phyloP scores from a whole-genome alignment of 2,888 invertebrate species.

The Drosophila lacicola region DNA sequence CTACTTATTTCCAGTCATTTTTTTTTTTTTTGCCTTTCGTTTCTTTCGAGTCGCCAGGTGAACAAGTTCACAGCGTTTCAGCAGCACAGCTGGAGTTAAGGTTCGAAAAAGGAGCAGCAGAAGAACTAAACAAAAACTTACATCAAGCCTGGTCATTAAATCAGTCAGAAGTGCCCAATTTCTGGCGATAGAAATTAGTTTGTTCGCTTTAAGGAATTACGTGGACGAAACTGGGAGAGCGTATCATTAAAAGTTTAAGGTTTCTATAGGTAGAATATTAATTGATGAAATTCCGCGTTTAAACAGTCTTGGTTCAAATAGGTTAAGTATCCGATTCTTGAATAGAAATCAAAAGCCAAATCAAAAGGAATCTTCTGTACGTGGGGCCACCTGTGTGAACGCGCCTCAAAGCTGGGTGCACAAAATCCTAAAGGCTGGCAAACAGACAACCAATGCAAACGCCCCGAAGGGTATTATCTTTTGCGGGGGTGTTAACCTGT shows the following conservation, averaged over 20 bases:
- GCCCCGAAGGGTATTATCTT: slow-evolving; percentile 32
- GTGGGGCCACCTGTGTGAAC: slow-evolving; percentile 4
- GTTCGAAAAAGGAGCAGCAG: slow-evolving; percentile 22
- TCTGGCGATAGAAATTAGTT: slow-evolving; percentile 14
- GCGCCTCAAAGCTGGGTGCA: slow-evolving; percentile 22
- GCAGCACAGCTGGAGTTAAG: slow-evolving; percentile 16
- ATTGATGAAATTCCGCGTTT: too few species aligned
- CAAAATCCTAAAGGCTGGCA: slow-evolving; percentile 25
- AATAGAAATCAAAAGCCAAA: slow-evolving; percentile 7
- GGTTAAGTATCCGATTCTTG: too few species aligned
- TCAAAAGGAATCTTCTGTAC: slow-evolving; percentile 14
- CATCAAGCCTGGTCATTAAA: slow-evolving; percentile 18
- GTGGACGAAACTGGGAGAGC: too few species aligned
- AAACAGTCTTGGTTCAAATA: too few species aligned
- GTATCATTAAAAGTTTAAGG: not conserved
- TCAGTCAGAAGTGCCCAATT: slow-evolving; percentile 16
- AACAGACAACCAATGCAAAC: slow-evolving; percentile 36
- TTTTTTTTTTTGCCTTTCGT: slow-evolving; percentile 11
- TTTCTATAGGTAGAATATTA: too few species aligned
- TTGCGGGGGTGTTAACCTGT: slow-evolving; percentile 44
- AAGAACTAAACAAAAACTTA: slow-evolving; percentile 24
- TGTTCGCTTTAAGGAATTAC: slow-evolving; percentile 8
- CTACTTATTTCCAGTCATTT: slow-evolving; percentile 35
- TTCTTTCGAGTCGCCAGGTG: slow-evolving; percentile 70
- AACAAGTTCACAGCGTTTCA: slow-evolving; percentile 61